Evolutionary conservation across 2,888 invertebrate species (phyloP).

Genomic region (Halocaridina rubra): DNA sequence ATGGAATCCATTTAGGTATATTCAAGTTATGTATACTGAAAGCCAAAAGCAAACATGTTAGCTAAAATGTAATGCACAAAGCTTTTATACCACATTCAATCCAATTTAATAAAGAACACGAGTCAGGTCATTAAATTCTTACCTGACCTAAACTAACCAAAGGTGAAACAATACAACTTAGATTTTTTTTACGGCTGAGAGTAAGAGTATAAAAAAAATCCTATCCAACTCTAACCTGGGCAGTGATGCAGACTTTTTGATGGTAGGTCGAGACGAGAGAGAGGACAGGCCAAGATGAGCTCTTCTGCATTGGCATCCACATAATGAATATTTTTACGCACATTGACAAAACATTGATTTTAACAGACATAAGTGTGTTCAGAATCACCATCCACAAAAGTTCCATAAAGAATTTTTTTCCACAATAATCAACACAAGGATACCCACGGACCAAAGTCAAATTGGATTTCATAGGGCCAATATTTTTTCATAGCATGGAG

Average conservation of each 20-base stretch:
- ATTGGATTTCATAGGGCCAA: slow-evolving; percentile 12
- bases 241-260: slow-evolving; percentile 55
- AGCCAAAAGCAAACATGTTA: too few species aligned
- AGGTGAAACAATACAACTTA: too few species aligned
- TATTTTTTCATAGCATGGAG: slow-evolving; percentile 17
- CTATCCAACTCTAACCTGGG: slow-evolving; percentile 47
- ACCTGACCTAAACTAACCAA: too few species aligned
- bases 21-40: too few species aligned
- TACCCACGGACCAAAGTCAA: slow-evolving; percentile 32
- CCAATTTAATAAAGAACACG: neutral
- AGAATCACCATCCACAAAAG: slow-evolving; percentile 30
- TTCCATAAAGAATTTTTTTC: neutral
- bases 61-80: neutral
- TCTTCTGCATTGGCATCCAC: slow-evolving; percentile 55
- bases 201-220: too few species aligned
- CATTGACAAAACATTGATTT: slow-evolving; percentile 43
- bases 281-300: slow-evolving; percentile 62
- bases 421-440: slow-evolving; percentile 29
- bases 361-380: slow-evolving; percentile 35
- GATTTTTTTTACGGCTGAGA: too few species aligned
- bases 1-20: too few species aligned
- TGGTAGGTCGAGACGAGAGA: slow-evolving; percentile 51
- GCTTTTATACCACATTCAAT: neutral
- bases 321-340: slow-evolving; percentile 38
- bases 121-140: neutral